Base-by-base conservation (phyloP, 2,888 invertebrate species). In the Pemphredon lugubris region DNA sequence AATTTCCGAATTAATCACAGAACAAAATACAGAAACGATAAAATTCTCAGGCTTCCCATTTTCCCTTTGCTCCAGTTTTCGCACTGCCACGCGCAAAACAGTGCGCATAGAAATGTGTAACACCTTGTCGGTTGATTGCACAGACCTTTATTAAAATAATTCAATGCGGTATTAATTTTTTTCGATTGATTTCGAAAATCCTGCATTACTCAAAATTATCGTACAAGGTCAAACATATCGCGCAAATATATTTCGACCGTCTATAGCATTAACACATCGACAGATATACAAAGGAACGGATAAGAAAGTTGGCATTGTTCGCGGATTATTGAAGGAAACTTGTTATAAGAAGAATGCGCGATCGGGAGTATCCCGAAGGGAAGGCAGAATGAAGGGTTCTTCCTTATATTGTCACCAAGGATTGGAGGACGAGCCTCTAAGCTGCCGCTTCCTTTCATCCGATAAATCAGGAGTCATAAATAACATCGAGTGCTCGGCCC, bases 381-480 rank as follows among this genome's bases (percentile, higher is more conserved):
- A 40, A 63, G 66, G 26, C 30, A 14, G 64, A 65, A 51, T 34
- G 60, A 74, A 79, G 61, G 79, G 73, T 75, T 79, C 75, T 79
- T 84, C 82, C 82, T 86, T 83, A 81, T 77, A 84, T 82, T 82
- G 83, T 86, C 78, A 76, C 70, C 76, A 70, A 77, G 83, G 83
- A 86, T 86, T 78, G 84, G 74, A 80, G 73, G 79, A 70, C 80
- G 67, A 73, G 74, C 70, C 76, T 77, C 83, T 86, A 82, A 84
- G 83, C 84, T 81, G 84, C 83, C 84, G 84, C 81, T 85, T 87
- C 83, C 87, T 85, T 83, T 86, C 83, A 79, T 83, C 84, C 87
- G 87, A 88, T 88, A 88, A 88, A 88, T 88, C 88, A 88, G 84
- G 79, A 77, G 81, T 83, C 88, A 85, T 88, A 88, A 88, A 88